Percentiles rank a stretch among this genome's conserved stretches.
Conservation (phyloP, 2,113 vertebrate species). For the Ibidorhyncha struthersii region DNA sequence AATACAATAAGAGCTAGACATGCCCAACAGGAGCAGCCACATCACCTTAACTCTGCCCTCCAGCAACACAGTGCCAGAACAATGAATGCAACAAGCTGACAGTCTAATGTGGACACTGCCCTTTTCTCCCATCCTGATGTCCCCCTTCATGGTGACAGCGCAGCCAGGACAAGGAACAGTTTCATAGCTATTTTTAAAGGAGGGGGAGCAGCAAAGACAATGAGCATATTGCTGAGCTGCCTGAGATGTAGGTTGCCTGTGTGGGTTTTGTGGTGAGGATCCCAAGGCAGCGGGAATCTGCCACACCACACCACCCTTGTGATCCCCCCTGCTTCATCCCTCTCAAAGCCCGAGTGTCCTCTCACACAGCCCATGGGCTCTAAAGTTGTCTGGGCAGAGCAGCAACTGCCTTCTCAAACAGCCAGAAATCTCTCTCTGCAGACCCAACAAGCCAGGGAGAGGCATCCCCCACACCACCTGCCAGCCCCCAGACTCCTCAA, state of each 20-base stretch:
- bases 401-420: background rate
- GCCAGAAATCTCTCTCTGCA: background rate
- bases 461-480: background rate
- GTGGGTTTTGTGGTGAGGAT: background rate
- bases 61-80: background rate
- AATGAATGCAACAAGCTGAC: background rate
- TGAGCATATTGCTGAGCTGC: fast-evolving
- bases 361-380: background rate
- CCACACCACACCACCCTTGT: background rate
- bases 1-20: background rate
- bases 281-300: background rate
- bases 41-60: background rate
- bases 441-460: background rate
- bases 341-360: background rate
- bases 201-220: background rate
- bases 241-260: background rate
- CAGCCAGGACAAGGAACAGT: background rate
- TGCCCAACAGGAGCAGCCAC: background rate
- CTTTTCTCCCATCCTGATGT: background rate
- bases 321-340: background rate
- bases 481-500: background rate
- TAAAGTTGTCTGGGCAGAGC: background rate
- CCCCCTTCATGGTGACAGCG: background rate
- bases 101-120: background rate
- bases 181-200: background rate